Conservation (phyloP, 2,113 vertebrate species). For the Epinephelus fuscoguttatus region DNA sequence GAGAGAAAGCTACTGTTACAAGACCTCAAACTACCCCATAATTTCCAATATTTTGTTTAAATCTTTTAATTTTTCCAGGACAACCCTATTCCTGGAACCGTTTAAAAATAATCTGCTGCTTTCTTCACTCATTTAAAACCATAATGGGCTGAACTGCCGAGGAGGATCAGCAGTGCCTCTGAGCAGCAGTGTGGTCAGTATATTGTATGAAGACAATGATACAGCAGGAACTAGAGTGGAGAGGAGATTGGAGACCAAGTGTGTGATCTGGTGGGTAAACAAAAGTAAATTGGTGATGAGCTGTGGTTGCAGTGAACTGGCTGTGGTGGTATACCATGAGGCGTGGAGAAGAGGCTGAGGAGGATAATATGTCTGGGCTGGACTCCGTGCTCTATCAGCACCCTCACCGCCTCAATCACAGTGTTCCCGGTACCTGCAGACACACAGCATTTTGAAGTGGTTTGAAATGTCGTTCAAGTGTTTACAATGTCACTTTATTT, state of each 20-base stretch:
- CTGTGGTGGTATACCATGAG: constrained; percentile 87
- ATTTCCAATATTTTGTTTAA: not conserved
- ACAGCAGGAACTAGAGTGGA: not conserved
- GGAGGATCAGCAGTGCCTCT: not conserved
- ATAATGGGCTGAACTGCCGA: not conserved
- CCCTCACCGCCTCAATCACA: constrained; percentile 95
- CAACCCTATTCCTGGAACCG: not conserved
- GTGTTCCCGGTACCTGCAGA: constrained; percentile 94
- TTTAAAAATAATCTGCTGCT: not conserved
- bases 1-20: not conserved
- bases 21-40: not conserved
- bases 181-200: not conserved
- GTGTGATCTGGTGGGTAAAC: constrained; percentile 28
- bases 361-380: constrained; percentile 94
- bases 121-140: not conserved
- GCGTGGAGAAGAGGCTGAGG: constrained; percentile 96
- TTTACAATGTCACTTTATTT: constrained; percentile 1
- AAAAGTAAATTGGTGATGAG: constrained; percentile 30
- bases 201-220: constrained; percentile 2
- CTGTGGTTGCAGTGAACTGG: constrained; percentile 5
- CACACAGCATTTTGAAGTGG: constrained; percentile 14
- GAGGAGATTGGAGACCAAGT: constrained; percentile 10
- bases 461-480: not conserved
- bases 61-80: not conserved
- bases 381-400: constrained; percentile 94